Percentiles rank a stretch among this genome's conserved stretches.
Conservation (phyloP, 2,797 vertebrate species). For the Phaenicophaeus curvirostris region DNA sequence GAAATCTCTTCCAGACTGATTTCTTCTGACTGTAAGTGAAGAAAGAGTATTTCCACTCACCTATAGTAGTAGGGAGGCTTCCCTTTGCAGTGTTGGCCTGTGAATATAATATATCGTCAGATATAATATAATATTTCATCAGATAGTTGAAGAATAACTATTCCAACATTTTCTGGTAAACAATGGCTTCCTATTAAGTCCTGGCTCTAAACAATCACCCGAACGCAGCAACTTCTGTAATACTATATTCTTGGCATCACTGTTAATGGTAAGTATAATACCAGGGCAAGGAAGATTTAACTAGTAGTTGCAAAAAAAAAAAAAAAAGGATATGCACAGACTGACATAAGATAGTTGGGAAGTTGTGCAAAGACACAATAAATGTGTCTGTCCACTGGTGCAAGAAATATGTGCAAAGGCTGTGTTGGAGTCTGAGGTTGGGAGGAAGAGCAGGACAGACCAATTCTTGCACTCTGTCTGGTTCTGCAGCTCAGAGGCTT, state of each 20-base stretch:
- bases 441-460: slow-evolving; percentile 92
- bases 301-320: neutral
- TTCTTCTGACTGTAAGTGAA: neutral
- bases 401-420: slow-evolving; percentile 92
- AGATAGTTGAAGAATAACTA: neutral
- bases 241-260: neutral
- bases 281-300: neutral
- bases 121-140: neutral
- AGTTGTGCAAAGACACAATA: slow-evolving; percentile 97
- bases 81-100: neutral
- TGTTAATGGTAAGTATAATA: neutral
- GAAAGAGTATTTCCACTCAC: neutral
- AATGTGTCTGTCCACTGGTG: slow-evolving; percentile 97
- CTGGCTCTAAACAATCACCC: neutral
- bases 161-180: neutral
- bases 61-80: neutral
- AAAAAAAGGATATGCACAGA: slow-evolving; percentile 96
- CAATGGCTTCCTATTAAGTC: neutral
- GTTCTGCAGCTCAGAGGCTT: slow-evolving; percentile 90
- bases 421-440: slow-evolving; percentile 88
- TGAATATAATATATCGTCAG: too few species aligned
- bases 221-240: neutral
- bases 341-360: slow-evolving; percentile 95
- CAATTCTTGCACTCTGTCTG: slow-evolving; percentile 95
- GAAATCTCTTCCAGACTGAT: neutral